Percentiles rank a stretch among this genome's conserved stretches.
Evolutionary conservation across 2,888 invertebrate species (phyloP).

Genomic region (Acronicta alni): DNA sequence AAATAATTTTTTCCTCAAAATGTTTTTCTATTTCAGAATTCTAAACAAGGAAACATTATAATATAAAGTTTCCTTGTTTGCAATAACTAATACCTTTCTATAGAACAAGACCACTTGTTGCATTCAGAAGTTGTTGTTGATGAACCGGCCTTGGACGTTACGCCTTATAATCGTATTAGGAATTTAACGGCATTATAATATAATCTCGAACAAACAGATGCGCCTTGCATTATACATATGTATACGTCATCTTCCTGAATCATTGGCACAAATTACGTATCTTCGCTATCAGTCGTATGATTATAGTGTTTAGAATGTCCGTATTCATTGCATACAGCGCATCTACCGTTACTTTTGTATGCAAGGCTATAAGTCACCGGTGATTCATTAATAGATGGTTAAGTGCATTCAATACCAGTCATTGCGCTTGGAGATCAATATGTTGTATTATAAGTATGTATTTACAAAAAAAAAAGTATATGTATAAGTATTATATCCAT

Average conservation of each 20-base stretch:
- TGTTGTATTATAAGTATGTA: too few species aligned
- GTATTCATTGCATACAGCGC: constrained; percentile 8
- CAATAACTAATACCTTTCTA: too few species aligned
- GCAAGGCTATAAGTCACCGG: constrained; percentile 1
- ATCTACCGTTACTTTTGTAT: constrained; percentile 10
- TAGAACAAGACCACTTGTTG: constrained; percentile 21
- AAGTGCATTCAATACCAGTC: background rate
- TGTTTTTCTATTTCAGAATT: too few species aligned
- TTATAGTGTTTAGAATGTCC: constrained; percentile 9
- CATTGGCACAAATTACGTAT: constrained; percentile 20
- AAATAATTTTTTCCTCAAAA: too few species aligned
- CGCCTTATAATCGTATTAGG: constrained; percentile 22
- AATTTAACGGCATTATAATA: constrained; percentile 28
- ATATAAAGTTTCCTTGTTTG: background rate
- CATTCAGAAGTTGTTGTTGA: constrained; percentile 2
- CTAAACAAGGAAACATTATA: background rate
- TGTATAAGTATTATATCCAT: too few species aligned
- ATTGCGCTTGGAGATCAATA: too few species aligned
- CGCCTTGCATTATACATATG: constrained; percentile 24
- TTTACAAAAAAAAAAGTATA: too few species aligned
- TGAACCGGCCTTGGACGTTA: constrained; percentile 22
- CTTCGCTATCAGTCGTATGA: constrained; percentile 3
- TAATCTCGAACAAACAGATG: constrained; percentile 35
- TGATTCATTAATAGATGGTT: constrained; percentile 10
- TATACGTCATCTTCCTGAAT: constrained; percentile 41